Percentiles rank a stretch among this genome's conserved stretches.
Evolutionary conservation across 2,113 vertebrate species (phyloP).

Genomic region (Ammodytes marinus): DNA sequence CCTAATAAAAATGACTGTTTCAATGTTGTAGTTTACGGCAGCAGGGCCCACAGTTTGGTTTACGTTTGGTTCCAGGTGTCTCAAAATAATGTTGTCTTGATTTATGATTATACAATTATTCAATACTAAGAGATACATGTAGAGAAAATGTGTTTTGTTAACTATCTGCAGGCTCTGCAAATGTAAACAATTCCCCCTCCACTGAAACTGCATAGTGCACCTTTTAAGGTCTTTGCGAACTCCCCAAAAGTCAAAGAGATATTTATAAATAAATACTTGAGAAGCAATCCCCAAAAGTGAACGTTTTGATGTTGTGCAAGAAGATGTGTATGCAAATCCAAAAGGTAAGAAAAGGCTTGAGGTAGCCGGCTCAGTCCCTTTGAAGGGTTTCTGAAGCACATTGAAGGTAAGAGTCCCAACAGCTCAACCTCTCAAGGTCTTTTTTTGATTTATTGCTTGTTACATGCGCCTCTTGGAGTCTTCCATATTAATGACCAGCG

Average conservation of each 20-base stretch:
- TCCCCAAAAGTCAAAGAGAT: slow-evolving; percentile 2
- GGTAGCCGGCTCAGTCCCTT: slow-evolving; percentile 23
- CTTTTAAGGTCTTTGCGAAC: neutral
- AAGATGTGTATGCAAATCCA: neutral
- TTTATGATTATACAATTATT: too few relatives aligned
- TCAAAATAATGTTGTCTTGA: too few relatives aligned
- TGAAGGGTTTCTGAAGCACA: slow-evolving; percentile 26
- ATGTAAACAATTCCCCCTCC: neutral
- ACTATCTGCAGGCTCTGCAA: neutral
- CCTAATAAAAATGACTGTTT: too few relatives aligned
- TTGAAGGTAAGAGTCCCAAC: slow-evolving; percentile 17
- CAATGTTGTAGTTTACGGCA: too few relatives aligned
- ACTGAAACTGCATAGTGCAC: neutral
- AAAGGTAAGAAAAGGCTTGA: slow-evolving; percentile 7
- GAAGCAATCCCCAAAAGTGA: neutral
- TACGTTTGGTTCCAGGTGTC: too few relatives aligned
- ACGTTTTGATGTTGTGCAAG: slow-evolving; percentile 22
- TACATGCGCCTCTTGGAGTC: slow-evolving; percentile 15
- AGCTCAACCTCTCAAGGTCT: slow-evolving; percentile 44
- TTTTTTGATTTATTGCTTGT: slow-evolving; percentile 45
- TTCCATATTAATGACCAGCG: slow-evolving; percentile 59
- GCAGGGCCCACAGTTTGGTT: too few relatives aligned
- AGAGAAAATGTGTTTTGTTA: too few relatives aligned
- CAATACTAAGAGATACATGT: too few relatives aligned
- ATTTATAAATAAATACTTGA: neutral